Evolutionary conservation across 2,797 vertebrate genomes (phyloP), one percentile per base, ranked within the genome.

Genomic region (Xiphophorus birchmanni): DNA sequence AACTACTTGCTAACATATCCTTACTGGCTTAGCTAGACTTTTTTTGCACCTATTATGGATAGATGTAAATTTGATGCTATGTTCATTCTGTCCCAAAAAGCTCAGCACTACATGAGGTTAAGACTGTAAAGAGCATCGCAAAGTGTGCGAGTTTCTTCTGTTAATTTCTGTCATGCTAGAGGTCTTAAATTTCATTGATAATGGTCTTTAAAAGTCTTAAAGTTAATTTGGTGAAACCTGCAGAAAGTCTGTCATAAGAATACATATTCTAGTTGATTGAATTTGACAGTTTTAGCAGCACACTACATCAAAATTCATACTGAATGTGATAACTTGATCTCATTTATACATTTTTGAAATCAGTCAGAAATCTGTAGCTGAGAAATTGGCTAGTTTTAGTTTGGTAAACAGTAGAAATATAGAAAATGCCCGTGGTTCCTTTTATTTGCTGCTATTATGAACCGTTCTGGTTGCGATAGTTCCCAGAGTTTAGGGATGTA

Each of bases 401-500:
- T 10, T 69, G 37, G 9, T 40, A 12, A 42, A 69, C 13, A 0
- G 18, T 26, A 69, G 21, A 40, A 69, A 23, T 11, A 26, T 69
- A 37, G 35, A 69, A 69, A 69, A 69, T 40, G 35, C 42, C 9
- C 4, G 8, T 8, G 18, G 9, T 42, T 37, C 35, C 63, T 67
- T 37, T 67, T 76, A 79, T 40, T 2, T 73, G 76, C 60, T 74
- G 78, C 65, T 80, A 35, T 82, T 77, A 80, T 5, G 76, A 84
- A 69, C 42, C 2, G 12, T 37, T 72, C 18, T 26, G 54, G 12
- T 17, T 69, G 13, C 3, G 8, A 32, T 8, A 21, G 42, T 29
- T 54, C 56, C 40, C 13, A 50, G 58, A 47, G 79, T 82, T 79
- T 89, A 75, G 74, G 71, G 77, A 87, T 76, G 79, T 81, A 77